Evolutionary conservation across 2,797 vertebrate species (phyloP).

Genomic region (Sternotherus odoratus): DNA sequence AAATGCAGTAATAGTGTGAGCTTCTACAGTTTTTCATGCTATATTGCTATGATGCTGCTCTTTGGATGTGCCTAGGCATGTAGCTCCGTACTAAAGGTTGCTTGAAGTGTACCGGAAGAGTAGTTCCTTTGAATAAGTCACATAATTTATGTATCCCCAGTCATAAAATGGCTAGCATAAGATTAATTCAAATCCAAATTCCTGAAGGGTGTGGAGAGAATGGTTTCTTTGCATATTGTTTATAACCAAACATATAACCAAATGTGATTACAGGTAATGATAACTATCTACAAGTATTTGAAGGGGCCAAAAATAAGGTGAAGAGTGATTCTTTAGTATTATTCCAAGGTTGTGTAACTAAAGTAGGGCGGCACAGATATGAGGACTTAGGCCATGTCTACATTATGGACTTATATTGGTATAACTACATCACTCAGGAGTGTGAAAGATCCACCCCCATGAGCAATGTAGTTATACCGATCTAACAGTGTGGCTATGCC

Average conservation of each 20-base stretch:
- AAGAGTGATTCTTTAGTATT: background rate
- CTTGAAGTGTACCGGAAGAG: background rate
- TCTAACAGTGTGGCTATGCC: too few species aligned
- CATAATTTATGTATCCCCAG: fast-evolving
- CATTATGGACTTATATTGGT: too few species aligned
- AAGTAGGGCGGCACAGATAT: background rate
- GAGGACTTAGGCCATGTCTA: background rate
- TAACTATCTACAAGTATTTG: background rate
- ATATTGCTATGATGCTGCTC: fast-evolving
- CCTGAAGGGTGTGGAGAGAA: background rate
- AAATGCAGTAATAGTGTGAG: fast-evolving
- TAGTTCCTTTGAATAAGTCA: fast-evolving
- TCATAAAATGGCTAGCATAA: background rate
- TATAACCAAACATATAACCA: background rate
- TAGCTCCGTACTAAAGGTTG: background rate
- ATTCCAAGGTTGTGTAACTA: background rate
- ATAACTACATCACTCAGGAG: too few species aligned
- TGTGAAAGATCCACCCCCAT: too few species aligned
- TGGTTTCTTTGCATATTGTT: background rate
- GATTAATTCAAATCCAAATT: fast-evolving
- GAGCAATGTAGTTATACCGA: too few species aligned
- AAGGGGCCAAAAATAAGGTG: fast-evolving
- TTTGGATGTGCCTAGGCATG: background rate
- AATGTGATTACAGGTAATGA: background rate
- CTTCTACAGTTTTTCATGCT: background rate